Percentiles rank a stretch among this genome's conserved stretches.
Evolutionary conservation across 2,113 vertebrate species (phyloP).

Genomic region (Pagrus major): DNA sequence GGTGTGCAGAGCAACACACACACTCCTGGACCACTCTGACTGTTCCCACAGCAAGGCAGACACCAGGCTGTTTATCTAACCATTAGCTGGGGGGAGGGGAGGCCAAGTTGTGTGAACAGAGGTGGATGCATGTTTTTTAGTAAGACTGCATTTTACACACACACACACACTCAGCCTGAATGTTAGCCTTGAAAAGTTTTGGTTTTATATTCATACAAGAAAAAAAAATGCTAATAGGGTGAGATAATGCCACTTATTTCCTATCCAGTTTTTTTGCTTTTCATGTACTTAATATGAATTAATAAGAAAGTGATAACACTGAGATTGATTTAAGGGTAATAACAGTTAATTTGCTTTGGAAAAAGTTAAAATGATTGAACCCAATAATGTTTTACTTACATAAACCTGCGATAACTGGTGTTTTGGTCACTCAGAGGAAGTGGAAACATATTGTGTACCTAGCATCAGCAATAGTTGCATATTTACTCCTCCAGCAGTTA

Average conservation of each 20-base stretch:
- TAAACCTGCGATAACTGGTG: background rate
- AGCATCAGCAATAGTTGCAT: too few relatives aligned
- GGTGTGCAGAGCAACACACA: conserved; percentile 51
- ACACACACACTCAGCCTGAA: background rate
- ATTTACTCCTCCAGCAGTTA: too few relatives aligned
- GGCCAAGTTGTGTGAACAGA: conserved; percentile 21
- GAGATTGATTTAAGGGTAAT: background rate
- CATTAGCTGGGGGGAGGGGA: conserved; percentile 62
- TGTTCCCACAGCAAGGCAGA: conserved; percentile 72
- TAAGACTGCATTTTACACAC: background rate
- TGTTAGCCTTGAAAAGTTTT: background rate
- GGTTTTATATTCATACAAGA: background rate
- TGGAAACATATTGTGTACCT: too few relatives aligned
- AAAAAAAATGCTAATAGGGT: background rate
- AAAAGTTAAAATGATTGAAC: background rate
- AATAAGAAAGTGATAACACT: background rate
- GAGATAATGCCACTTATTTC: background rate
- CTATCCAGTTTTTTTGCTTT: background rate
- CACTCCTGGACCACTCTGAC: conserved; percentile 43
- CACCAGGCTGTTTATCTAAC: conserved; percentile 78
- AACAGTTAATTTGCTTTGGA: background rate
- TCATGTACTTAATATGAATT: background rate
- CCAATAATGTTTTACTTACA: background rate
- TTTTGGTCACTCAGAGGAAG: background rate
- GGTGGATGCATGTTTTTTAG: conserved; percentile 36